phyloP scores from a whole-genome alignment of 2,113 vertebrate genomes.

The Machaerirhynchus nigripectus region DNA sequence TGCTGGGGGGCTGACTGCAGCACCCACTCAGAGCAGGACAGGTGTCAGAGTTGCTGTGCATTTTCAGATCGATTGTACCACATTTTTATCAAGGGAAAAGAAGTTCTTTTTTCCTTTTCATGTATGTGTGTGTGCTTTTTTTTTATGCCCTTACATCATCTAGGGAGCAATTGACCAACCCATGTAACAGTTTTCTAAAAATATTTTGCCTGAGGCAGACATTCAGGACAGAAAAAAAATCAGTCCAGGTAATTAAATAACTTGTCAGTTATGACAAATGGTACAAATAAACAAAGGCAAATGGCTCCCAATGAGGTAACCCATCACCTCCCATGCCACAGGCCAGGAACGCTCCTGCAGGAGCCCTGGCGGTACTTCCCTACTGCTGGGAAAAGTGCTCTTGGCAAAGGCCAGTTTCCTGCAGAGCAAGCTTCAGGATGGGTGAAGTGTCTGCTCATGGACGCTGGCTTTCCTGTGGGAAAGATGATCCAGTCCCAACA shows the following conservation, averaged over 20 bases:
- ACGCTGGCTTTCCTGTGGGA: background rate
- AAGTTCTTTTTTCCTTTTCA: background rate
- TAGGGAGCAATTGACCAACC: background rate
- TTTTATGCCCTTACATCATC: background rate
- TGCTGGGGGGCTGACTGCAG: background rate
- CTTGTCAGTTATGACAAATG: background rate
- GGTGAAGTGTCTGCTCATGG: background rate
- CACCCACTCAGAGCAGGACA: background rate
- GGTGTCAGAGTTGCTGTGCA: background rate
- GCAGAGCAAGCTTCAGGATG: background rate
- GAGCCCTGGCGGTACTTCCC: background rate
- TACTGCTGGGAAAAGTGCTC: background rate
- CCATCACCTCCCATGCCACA: fast-evolving
- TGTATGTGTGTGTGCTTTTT: background rate
- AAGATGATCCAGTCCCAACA: background rate
- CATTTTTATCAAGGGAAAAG: fast-evolving
- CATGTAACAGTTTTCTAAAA: background rate
- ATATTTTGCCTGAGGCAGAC: background rate
- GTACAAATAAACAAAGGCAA: background rate
- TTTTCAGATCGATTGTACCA: background rate
- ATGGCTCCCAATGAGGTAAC: background rate
- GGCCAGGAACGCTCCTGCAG: fast-evolving
- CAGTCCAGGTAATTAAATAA: background rate
- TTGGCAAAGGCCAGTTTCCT: background rate
- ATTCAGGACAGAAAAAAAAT: background rate